A percentile compares a stretch with the other conserved stretches of the same genome.
Conservation (phyloP, 2,888 invertebrate species). For the Antheraea assamensis region DNA sequence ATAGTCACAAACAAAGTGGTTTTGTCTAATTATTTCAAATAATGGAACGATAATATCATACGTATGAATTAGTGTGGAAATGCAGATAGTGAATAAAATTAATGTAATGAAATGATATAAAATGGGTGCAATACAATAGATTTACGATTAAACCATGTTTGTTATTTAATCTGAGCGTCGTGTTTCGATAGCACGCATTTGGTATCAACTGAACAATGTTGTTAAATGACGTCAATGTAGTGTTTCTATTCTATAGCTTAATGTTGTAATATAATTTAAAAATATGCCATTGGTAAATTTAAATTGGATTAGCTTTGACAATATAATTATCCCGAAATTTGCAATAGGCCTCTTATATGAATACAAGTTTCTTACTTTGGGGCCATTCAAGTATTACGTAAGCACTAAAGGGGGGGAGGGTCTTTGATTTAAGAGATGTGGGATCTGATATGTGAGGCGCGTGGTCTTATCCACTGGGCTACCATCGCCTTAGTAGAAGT, state of each 20-base stretch:
- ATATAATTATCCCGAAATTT: no score
- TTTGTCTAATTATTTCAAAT: conserved; percentile 2
- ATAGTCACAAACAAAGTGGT: neutral
- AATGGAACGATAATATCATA: conserved; percentile 14
- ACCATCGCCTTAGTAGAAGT: no score
- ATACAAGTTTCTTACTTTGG: no score
- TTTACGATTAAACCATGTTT: conserved; percentile 72
- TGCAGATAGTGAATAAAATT: conserved; percentile 48
- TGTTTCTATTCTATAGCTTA: neutral
- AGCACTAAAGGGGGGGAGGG: no score
- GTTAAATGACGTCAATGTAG: conserved; percentile 46
- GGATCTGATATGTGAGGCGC: no score
- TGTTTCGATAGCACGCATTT: conserved; percentile 66
- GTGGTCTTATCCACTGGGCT: no score
- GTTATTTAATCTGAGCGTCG: conserved; percentile 68
- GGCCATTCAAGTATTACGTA: no score
- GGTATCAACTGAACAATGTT: conserved; percentile 66
- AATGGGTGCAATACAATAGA: conserved; percentile 60
- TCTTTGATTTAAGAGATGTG: no score
- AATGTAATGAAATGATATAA: conserved; percentile 57
- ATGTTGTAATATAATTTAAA: neutral
- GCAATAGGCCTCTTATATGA: no score
- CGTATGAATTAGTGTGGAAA: conserved; percentile 27
- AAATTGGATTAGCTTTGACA: no score
- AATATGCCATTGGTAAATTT: no score